Conservation (phyloP, 2,113 vertebrate genomes). For the Sinocyclocheilus anshuiensis region DNA sequence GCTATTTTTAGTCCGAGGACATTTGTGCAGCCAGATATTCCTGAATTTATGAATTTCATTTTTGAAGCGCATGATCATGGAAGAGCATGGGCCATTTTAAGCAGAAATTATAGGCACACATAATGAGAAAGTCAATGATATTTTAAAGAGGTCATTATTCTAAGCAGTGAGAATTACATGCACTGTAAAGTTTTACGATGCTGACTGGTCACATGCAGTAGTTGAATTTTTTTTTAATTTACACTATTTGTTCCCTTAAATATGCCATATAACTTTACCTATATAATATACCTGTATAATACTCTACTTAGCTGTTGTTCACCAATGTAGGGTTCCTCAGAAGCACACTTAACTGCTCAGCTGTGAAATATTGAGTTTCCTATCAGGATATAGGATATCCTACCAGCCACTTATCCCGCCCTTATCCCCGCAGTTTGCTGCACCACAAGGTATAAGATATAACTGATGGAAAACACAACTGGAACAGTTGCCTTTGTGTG, state of each 20-base stretch:
- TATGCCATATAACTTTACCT: not conserved
- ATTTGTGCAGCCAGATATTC: conserved; percentile 22
- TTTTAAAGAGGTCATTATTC: conserved; percentile 28
- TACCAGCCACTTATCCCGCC: not conserved
- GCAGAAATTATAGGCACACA: conserved; percentile 17
- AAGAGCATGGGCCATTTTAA: not conserved
- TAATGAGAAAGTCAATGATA: conserved; percentile 25
- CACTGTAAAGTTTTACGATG: conserved; percentile 28
- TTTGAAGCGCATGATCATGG: not conserved
- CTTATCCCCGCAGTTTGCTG: not conserved
- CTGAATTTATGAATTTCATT: conserved; percentile 13
- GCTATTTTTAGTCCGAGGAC: conserved; percentile 15
- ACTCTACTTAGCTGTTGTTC: not conserved
- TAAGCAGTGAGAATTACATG: conserved; percentile 18
- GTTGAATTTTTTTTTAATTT: not conserved
- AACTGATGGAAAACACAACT: not conserved
- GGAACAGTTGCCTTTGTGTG: not conserved
- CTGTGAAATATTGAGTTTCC: conserved; percentile 25
- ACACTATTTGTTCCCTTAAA: not conserved
- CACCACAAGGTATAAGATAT: conserved; percentile 15
- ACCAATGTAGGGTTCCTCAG: not conserved
- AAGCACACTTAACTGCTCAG: conserved; percentile 8
- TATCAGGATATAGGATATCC: not conserved
- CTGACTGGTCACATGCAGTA: conserved; percentile 3
- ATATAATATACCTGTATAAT: not conserved